Conservation (phyloP, 2,113 vertebrate species). For the Chloropsis cyanopogon region DNA sequence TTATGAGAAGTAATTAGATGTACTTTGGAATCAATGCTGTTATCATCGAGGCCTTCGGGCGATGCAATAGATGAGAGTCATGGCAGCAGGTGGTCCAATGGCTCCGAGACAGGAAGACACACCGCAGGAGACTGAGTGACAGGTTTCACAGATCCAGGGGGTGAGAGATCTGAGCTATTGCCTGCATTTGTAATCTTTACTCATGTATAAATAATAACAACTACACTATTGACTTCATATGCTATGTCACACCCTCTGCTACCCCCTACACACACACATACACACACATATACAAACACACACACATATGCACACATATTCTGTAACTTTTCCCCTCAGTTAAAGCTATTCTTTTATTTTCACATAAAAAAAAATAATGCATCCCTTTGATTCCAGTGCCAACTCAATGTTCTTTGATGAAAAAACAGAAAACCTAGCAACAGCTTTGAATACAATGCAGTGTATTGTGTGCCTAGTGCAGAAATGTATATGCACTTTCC, state of each 20-base stretch:
- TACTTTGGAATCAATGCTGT: conserved; percentile 99
- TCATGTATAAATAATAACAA: conserved; percentile 90
- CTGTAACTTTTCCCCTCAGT: conserved; percentile 19
- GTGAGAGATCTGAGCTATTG: conserved; percentile 85
- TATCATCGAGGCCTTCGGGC: conserved; percentile 91
- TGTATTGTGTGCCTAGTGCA: background rate
- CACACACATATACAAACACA: conserved; percentile 21
- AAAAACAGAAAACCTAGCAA: conserved; percentile 56
- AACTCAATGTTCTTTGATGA: conserved; percentile 46
- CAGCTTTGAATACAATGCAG: conserved; percentile 43
- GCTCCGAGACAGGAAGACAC: conserved; percentile 87
- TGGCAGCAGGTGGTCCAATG: conserved; percentile 88
- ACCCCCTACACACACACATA: conserved; percentile 38
- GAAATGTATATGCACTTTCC: conserved; percentile 28
- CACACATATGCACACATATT: background rate
- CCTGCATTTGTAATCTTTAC: conserved; percentile 87
- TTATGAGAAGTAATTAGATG: conserved; percentile 99
- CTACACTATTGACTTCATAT: conserved; percentile 82
- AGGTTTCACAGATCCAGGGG: conserved; percentile 87
- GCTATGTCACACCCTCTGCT: conserved; percentile 80
- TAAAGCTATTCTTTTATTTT: conserved; percentile 40
- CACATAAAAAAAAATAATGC: background rate
- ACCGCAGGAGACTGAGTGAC: conserved; percentile 86
- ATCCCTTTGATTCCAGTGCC: conserved; percentile 20
- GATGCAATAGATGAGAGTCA: conserved; percentile 87